Conservation (phyloP, 1,140 invertebrate genomes). For the Adelges cooleyi region DNA sequence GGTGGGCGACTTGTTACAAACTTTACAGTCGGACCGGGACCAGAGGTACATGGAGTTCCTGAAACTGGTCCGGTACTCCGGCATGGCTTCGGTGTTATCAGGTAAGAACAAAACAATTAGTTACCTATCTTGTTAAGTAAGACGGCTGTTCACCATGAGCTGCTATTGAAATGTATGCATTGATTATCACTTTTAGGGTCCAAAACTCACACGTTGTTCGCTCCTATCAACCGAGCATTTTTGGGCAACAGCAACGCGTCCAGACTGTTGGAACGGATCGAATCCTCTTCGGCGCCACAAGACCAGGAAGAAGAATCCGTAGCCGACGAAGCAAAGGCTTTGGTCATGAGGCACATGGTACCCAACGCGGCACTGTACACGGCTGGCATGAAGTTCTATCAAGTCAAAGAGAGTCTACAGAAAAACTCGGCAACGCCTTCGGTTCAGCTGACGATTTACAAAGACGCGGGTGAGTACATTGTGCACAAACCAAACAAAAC, state of each 20-base stretch:
- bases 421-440: constrained; percentile 37
- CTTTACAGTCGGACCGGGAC: constrained; percentile 66
- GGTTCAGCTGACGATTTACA: constrained; percentile 55
- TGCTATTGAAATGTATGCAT: no score
- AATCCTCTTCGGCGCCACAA: not conserved
- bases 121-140: not conserved
- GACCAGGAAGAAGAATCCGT: constrained; percentile 41
- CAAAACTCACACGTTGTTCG: not conserved
- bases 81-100: constrained; percentile 57
- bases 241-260: not conserved
- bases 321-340: constrained; percentile 50
- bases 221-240: constrained; percentile 41
- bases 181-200: no score
- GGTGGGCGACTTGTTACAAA: constrained; percentile 68
- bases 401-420: constrained; percentile 62
- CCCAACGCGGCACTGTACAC: constrained; percentile 65
- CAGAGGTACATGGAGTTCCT: constrained; percentile 65
- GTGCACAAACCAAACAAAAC: not conserved
- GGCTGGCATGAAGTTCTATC: constrained; percentile 72
- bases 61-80: constrained; percentile 58
- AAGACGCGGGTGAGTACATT: constrained; percentile 53
- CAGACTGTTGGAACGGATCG: not conserved
- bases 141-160: not conserved
- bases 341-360: constrained; percentile 66
- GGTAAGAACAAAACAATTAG: constrained; percentile 39